Base-by-base conservation (phyloP, 2,797 vertebrate species). In the Lagocephalus sceleratus region DNA sequence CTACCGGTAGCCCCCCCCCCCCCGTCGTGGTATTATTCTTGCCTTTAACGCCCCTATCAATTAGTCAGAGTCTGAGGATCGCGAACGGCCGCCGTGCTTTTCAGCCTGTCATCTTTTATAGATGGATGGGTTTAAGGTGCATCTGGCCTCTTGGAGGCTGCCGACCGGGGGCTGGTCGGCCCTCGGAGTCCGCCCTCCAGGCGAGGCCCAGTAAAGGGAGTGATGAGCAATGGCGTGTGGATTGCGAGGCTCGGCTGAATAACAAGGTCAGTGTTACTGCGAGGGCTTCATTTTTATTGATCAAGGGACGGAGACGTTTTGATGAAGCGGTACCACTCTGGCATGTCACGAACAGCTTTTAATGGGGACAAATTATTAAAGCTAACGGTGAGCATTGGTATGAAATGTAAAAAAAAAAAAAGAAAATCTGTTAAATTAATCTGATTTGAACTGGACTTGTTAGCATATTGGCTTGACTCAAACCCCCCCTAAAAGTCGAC, bases 71-170 rank as follows among this genome's bases (percentile, higher is more conserved):
- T 39, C 22, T 50, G 8, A 44, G 47, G 46, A 66, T 58, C 66
- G 73, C 84, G 64, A 54, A 63, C 64, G 63, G 73, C 66, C 68
- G 70, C 68, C 72, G 47, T 70, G 58, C 25, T 51, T 48, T 61
- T 78, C 59, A 60, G 23, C 65, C 63, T 66, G 73, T 78, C 76
- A 76, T 80, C 50, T 76, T 76, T 76, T 78, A 81, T 78, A 64
- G 66, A 76, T 75, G 73, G 47, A 50, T 47, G 61, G 52, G 49
- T 68, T 45, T 51, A 38, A 54, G 42, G 55, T 56, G 51, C 61
- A 68, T 68, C 62, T 73, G 63, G 54, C 63, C 63, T 63, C 38
- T 9, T 45, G 62, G 65, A 69, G 58, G 51, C 61, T 52, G 23
- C 2, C 1, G 7, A 41, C 57, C 32, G 3, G 47, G 66, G 68